Base-by-base conservation (phyloP, 2,888 invertebrate genomes). In the Morpho achilles region DNA sequence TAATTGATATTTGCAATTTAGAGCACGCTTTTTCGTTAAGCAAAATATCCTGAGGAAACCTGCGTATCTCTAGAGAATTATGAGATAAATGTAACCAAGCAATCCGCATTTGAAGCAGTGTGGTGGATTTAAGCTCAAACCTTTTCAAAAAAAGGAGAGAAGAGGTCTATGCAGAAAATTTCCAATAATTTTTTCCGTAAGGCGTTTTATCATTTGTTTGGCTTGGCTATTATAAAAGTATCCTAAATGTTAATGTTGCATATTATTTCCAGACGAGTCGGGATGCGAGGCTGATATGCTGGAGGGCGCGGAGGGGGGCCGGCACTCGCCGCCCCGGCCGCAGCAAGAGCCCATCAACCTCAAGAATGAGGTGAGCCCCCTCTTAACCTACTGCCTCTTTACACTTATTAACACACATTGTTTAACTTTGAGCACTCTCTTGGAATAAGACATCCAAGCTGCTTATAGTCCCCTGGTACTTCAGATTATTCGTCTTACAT, bases 261-360 rank as follows among this genome's bases (percentile, higher is more conserved):
- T 52, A 41, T 53, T 60, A 53, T 46, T 85, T 79, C 10, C 91
- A 94, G 94, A 94, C 93, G 94, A 94, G 89, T 94, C 94, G 93
- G 94, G 94, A 94, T 95, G 94, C 94, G 94, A 94, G 94, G 94
- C 94, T 94, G 94, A 94, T 93, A 95, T 95, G 95, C 93, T 94
- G 91, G 95, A 95, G 91, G 94, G 94, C 84, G 91, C 92, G 86
- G 92, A 92, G 82, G 94, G 93, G 91, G 94, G 93, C 64, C 86
- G 88, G 85, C 88, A 82, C 81, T 82, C 90, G 87, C 87, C 90
- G 87, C 89, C 91, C 82, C 88, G 89, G 84, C 86, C 86, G 82
- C 89, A 88, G 76, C 88, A 86, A 77, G 89, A 90, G 82, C 90
- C 90, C 79, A 90, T 90, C 82, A 90, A 89, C 81, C 88, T 90